Percentiles rank a stretch among this genome's conserved stretches.
Conservation (phyloP, 2,888 invertebrate species). For the Drosophila peninsularis region DNA sequence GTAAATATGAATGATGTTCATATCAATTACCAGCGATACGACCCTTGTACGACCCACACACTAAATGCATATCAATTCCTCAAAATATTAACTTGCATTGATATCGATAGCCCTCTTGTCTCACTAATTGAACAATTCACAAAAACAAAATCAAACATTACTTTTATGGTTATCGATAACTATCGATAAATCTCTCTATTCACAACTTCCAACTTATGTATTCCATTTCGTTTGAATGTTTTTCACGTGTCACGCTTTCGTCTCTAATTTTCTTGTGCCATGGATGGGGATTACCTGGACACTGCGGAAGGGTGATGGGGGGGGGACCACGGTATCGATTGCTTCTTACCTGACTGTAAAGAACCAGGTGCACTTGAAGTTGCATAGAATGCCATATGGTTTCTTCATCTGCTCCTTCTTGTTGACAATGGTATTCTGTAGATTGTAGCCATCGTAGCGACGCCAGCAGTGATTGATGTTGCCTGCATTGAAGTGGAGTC, state of each 20-base stretch:
- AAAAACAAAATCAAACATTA: no score
- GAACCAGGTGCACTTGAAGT: conserved; percentile 84
- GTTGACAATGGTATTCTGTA: conserved; percentile 81
- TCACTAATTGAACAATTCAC: not conserved
- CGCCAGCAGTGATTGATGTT: conserved; percentile 84
- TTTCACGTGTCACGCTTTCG: not conserved
- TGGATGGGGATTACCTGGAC: not conserved
- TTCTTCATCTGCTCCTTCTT: conserved; percentile 83
- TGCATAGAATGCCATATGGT: conserved; percentile 83
- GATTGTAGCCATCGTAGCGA: conserved; percentile 83
- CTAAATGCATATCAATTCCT: not conserved
- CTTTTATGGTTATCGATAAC: not conserved
- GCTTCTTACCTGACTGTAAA: conserved; percentile 82
- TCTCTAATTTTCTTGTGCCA: not conserved
- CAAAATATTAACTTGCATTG: not conserved
- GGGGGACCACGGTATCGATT: not conserved
- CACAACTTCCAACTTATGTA: not conserved
- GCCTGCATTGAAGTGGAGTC: conserved; percentile 54
- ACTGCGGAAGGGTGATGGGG: not conserved
- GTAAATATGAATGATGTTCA: no score
- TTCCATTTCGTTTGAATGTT: not conserved
- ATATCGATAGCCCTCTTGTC: not conserved
- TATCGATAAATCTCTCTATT: not conserved
- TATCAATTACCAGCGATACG: no score
- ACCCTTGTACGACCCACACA: not conserved